phyloP scores from a whole-genome alignment of 1,140 invertebrate species.

The Anastrepha ludens region DNA sequence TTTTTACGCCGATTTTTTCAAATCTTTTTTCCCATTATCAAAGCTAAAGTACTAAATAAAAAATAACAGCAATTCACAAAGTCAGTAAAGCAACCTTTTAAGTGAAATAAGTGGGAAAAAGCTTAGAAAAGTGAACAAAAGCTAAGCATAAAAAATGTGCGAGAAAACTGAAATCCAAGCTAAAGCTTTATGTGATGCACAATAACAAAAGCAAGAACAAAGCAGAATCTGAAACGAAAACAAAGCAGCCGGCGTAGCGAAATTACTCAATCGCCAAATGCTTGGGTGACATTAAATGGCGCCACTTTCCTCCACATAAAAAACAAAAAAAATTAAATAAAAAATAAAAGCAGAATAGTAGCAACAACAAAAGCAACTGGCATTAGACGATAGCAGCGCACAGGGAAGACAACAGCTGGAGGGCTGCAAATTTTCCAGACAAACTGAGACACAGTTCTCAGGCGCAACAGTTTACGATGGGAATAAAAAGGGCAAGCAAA shows the following conservation, averaged over 20 bases:
- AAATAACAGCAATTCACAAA: background rate
- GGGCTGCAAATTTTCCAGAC: slow-evolving; percentile 38
- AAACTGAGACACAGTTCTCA: slow-evolving; percentile 47
- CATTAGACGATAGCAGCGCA: background rate
- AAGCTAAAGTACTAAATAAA: background rate
- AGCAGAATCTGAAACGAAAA: background rate
- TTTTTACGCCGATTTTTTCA: background rate
- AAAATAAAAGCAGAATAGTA: background rate
- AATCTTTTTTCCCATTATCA: background rate
- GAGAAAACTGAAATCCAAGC: slow-evolving; percentile 17
- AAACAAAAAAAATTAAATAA: background rate
- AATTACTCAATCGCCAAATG: slow-evolving; percentile 44
- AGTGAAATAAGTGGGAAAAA: slow-evolving; percentile 27
- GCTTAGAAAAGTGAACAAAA: slow-evolving; percentile 9
- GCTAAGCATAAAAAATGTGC: background rate
- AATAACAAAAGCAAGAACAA: slow-evolving; percentile 14
- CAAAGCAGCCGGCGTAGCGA: background rate
- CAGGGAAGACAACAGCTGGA: slow-evolving; percentile 25
- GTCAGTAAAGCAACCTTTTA: background rate
- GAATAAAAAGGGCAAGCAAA: slow-evolving; percentile 42
- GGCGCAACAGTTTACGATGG: slow-evolving; percentile 48
- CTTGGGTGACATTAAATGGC: slow-evolving; percentile 14
- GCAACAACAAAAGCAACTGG: background rate
- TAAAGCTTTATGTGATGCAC: background rate
- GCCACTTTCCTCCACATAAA: slow-evolving; percentile 18